Conservation (phyloP, 2,113 vertebrate species). For the Sterrhoptilus dennistouni region DNA sequence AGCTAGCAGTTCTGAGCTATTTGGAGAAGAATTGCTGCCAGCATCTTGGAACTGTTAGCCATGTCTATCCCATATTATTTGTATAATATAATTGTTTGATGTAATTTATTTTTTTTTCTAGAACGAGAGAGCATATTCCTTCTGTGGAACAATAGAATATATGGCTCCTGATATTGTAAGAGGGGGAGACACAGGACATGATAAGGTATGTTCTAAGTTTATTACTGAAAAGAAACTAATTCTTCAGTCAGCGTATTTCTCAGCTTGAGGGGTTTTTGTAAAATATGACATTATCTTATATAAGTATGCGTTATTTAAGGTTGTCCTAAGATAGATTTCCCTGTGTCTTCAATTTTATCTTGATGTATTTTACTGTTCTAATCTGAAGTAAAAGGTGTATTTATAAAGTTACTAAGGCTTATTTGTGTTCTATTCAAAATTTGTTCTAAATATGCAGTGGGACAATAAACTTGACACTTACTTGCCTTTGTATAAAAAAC, state of each 20-base stretch:
- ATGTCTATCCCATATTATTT: neutral
- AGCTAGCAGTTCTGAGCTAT: constrained; percentile 53
- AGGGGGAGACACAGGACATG: constrained; percentile 92
- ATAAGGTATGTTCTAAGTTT: constrained; percentile 83
- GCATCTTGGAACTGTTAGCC: constrained; percentile 36
- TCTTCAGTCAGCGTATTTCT: neutral
- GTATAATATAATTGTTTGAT: neutral
- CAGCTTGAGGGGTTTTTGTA: neutral
- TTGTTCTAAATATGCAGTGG: neutral
- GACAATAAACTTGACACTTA: neutral
- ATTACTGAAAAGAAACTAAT: neutral
- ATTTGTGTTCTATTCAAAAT: neutral
- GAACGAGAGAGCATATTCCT: constrained; percentile 93
- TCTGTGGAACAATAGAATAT: constrained; percentile 97
- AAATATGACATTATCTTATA: neutral
- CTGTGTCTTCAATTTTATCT: neutral
- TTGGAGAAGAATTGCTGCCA: constrained; percentile 49
- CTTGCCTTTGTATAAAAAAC: neutral
- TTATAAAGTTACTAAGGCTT: neutral
- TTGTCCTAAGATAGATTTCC: neutral
- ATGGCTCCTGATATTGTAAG: constrained; percentile 98
- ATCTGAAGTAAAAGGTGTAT: neutral
- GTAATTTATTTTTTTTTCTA: constrained; percentile 2
- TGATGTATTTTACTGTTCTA: neutral
- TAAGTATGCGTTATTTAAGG: neutral